Evolutionary conservation across 2,797 vertebrate genomes (phyloP), one percentile per base, ranked within the genome.

Genomic region (Bufotes viridis): DNA sequence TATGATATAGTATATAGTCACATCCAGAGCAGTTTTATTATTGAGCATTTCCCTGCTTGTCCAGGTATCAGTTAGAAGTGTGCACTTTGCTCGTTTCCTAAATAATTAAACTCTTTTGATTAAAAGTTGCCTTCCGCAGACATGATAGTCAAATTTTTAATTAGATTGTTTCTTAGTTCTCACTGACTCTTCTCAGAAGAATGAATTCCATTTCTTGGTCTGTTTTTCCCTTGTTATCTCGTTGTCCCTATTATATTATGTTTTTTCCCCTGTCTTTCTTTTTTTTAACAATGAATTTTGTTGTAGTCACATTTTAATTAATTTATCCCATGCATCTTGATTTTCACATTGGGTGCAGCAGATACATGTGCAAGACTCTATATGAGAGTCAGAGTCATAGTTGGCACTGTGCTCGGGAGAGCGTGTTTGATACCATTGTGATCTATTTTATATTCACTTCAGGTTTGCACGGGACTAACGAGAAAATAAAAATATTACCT

Each of bases 41-140:
- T 49, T 7, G 42, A 2, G 22, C 70, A 49, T 49, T 49, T 74
- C 9, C 34, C 20, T 49, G 9, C 0, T 2, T 9, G 20, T n/a
- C 67, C 84, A 85, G 84, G 84, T 85, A 55, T 13, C 42, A 9
- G n/a, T 53, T 81, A 70, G 55, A 61, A n/a, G 0, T 42, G 75
- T 69, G 55, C 20, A 29, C 53, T 60, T 81, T 72, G 57, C 22
- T 80, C 17, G 22, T 76, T 84, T 80, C 78, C 74, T 75, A 55
- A 72, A 85, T 88, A 88, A 85, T 88, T 85, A 85, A 81, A 88
- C 24, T 81, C 20, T 34, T 85, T 85, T 75, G 76, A 85, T 85
- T 88, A 85, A 76, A 87, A 53, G 60, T 83, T 58, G 75, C 65
- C 24, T 58, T 81, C 58, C 49, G 34, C 24, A 78, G 81, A 79